These are phyloP conservation scores for Sceloporus tristichus DNA, from an alignment of 2,113 vertebrate genomes.

Conservation along the genomic window DNA sequence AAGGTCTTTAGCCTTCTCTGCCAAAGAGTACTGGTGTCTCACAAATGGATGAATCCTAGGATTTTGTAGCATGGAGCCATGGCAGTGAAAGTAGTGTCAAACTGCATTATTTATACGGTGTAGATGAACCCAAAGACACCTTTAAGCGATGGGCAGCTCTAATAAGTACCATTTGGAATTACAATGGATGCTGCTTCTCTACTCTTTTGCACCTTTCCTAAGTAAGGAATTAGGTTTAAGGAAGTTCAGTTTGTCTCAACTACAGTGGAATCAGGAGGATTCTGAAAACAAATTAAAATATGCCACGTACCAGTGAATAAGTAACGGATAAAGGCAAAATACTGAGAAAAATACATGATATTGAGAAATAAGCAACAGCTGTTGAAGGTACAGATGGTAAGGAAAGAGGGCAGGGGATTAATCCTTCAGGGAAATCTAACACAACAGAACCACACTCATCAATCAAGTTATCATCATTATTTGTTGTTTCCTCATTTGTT, in stretches of 20 bases:
- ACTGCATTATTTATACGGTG: no score
- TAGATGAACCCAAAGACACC: no score
- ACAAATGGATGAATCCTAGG: no score
- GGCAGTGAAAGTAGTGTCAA: no score
- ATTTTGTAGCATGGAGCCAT: no score
- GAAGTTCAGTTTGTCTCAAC: not conserved
- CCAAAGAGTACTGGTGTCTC: no score
- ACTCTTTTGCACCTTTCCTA: not conserved
- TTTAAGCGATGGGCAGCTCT: not conserved
- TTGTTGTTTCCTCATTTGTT: slow-evolving; percentile 46
- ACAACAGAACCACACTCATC: slow-evolving; percentile 29
- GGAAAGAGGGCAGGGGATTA: slow-evolving; percentile 34
- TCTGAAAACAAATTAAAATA: not conserved
- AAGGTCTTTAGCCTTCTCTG: no score
- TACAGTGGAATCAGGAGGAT: not conserved
- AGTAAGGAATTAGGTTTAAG: not conserved
- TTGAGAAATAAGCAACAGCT: slow-evolving; percentile 36
- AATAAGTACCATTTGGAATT: not conserved
- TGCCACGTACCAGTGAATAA: slow-evolving; percentile 23
- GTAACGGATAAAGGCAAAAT: not conserved
- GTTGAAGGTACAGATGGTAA: slow-evolving; percentile 41
- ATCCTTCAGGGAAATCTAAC: slow-evolving; percentile 46
- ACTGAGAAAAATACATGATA: slow-evolving; percentile 2
- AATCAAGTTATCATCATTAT: slow-evolving; percentile 33
- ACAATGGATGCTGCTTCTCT: not conserved